phyloP scores from a whole-genome alignment of 1,140 invertebrate species.

The Heterodera schachtii region DNA sequence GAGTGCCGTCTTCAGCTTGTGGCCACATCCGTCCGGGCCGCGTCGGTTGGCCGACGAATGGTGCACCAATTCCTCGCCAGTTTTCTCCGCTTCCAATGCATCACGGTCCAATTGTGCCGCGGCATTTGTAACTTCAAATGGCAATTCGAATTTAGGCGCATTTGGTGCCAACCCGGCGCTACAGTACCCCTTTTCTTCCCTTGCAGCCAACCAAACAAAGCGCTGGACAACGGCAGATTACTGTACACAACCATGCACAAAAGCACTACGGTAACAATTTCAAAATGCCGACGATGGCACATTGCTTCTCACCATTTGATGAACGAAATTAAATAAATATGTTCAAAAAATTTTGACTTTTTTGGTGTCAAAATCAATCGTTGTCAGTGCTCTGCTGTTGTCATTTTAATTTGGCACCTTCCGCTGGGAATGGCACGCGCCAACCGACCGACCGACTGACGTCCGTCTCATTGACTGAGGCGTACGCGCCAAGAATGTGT shows the following conservation, averaged over 20 bases:
- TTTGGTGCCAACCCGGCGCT: background rate
- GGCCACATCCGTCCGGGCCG: background rate
- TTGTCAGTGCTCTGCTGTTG: background rate
- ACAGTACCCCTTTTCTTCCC: background rate
- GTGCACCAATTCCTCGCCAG: background rate
- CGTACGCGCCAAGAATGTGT: no score
- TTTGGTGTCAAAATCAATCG: background rate
- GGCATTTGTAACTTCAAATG: background rate
- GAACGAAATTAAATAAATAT: background rate
- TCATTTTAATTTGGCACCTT: no score
- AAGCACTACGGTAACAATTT: background rate
- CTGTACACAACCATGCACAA: background rate
- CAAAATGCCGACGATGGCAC: background rate
- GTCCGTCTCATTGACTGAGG: no score
- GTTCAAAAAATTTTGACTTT: background rate
- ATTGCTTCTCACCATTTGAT: background rate
- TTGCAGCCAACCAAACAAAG: background rate
- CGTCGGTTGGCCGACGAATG: background rate
- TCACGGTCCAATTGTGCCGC: background rate
- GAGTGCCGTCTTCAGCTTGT: background rate
- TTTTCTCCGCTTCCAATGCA: background rate
- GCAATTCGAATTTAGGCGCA: background rate
- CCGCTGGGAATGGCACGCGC: no score
- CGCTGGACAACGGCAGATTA: background rate
- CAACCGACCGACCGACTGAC: no score